A percentile compares a stretch with the other conserved stretches of the same genome.
phyloP scores from a whole-genome alignment of 2,113 vertebrate species.

The Sphyrna mokarran region DNA sequence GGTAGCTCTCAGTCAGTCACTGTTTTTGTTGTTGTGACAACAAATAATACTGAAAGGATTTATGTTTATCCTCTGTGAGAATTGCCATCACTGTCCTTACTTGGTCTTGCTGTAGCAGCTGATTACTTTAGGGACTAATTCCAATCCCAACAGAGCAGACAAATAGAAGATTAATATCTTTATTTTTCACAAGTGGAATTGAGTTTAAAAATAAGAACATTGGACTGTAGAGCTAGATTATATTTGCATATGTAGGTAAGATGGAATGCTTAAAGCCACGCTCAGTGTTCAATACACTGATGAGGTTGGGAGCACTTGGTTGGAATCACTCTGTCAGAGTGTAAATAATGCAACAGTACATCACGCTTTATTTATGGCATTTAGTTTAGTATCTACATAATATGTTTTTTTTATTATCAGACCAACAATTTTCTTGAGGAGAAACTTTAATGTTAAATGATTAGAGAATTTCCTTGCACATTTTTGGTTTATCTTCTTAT shows the following conservation, averaged over 20 bases:
- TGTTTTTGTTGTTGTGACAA: no score
- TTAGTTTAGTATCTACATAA: neutral
- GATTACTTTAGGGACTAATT: neutral
- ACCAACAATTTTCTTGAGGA: no score
- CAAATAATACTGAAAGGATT: no score
- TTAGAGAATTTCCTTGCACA: neutral
- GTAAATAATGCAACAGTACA: neutral
- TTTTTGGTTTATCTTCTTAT: neutral
- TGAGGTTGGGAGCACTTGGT: no score
- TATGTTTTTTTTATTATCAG: no score
- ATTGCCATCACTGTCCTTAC: neutral
- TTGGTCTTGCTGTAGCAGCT: neutral
- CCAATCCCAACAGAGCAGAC: neutral
- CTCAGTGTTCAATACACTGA: no score
- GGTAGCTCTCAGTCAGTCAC: no score
- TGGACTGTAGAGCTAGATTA: neutral
- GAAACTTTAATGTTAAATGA: neutral
- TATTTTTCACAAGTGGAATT: neutral
- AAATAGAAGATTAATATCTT: neutral
- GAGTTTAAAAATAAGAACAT: neutral
- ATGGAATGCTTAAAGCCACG: neutral
- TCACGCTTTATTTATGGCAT: neutral
- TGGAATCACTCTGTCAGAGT: neutral
- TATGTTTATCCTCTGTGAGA: neutral
- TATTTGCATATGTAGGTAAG: neutral